Conservation (phyloP, 2,113 vertebrate species). For the Sebastes fasciatus region DNA sequence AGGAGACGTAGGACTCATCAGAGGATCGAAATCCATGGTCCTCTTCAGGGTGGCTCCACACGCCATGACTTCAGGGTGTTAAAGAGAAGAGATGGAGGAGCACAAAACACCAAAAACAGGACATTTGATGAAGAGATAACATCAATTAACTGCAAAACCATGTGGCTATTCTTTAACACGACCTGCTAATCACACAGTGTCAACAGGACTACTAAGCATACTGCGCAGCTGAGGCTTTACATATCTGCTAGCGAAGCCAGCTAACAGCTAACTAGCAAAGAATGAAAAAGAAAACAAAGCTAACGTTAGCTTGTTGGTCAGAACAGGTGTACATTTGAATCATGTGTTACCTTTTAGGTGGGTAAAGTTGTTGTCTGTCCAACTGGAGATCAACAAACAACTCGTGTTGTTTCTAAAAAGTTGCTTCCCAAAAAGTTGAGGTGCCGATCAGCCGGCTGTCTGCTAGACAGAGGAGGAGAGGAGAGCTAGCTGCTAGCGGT, state of each 20-base stretch:
- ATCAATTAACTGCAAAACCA: background rate
- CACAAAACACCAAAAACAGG: slow-evolving; percentile 36
- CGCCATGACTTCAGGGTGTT: slow-evolving; percentile 87
- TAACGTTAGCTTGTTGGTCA: slow-evolving; percentile 61
- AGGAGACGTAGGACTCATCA: slow-evolving; percentile 92
- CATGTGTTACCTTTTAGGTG: slow-evolving; percentile 53
- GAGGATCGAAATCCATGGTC: slow-evolving; percentile 97
- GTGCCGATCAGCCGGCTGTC: slow-evolving; percentile 60
- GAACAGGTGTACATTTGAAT: background rate
- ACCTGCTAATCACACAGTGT: background rate
- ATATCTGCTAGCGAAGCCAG: slow-evolving; percentile 42
- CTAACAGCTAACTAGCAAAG: slow-evolving; percentile 57
- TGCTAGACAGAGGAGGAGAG: slow-evolving; percentile 19
- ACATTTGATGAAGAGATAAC: slow-evolving; percentile 28
- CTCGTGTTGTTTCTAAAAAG: slow-evolving; percentile 44
- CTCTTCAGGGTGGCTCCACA: slow-evolving; percentile 98
- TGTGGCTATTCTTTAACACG: background rate
- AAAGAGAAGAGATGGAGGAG: background rate
- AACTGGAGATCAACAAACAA: slow-evolving; percentile 25
- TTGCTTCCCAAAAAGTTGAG: slow-evolving; percentile 72
- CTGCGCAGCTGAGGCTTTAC: slow-evolving; percentile 65
- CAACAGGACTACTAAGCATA: slow-evolving; percentile 18
- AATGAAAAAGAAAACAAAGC: slow-evolving; percentile 78
- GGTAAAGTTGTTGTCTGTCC: background rate
- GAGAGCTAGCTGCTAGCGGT: slow-evolving; percentile 51